Evolutionary conservation across 2,888 invertebrate genomes (phyloP), one percentile per base, ranked within the genome.

Genomic region (Caenorhabditis angaria): DNA sequence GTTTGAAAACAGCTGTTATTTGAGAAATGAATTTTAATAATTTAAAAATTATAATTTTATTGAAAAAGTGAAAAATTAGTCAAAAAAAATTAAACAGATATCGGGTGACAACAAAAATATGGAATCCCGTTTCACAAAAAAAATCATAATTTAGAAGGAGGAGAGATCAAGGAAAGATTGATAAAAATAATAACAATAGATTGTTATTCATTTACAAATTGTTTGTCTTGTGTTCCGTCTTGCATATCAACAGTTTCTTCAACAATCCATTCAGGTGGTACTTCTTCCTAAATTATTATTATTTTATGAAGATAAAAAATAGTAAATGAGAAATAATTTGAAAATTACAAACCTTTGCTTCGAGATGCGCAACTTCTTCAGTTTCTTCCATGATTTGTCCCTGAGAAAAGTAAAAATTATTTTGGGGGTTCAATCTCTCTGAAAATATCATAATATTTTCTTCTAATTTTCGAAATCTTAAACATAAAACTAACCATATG

Each of bases 231-330:
- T 24, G 41, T 41, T 56, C 12, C 27, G 25, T 68, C 70, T 18
- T 62, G 50, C 28, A 53, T 29, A 27, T 70, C 69, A 0, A 74
- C 74, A 6, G 74, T 66, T 48, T 74, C 69, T 29, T 74, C 74
- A 1, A 69, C 69, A 27, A 74, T 74, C 74, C 74, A 74, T 25
- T 69, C 74, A 20, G 55, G 62, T 18, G 68, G 66, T 6, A 71
- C 72, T 58, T 69, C 66, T 47, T 66, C 72, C 58, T 67, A 22
- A 1, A n/a, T n/a, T n/a, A n/a, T n/a, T n/a, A n/a, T n/a, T n/a
- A n/a, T n/a, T n/a, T n/a, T n/a, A n/a, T n/a, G n/a, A n/a, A n/a
- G n/a, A n/a, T n/a, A n/a, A n/a, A n/a, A n/a, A n/a, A n/a, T n/a
- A n/a, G n/a, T n/a, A n/a, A n/a, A n/a, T n/a, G n/a, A n/a, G n/a